phyloP scores from a whole-genome alignment of 2,888 invertebrate species.

The Metacarcinus magister region DNA sequence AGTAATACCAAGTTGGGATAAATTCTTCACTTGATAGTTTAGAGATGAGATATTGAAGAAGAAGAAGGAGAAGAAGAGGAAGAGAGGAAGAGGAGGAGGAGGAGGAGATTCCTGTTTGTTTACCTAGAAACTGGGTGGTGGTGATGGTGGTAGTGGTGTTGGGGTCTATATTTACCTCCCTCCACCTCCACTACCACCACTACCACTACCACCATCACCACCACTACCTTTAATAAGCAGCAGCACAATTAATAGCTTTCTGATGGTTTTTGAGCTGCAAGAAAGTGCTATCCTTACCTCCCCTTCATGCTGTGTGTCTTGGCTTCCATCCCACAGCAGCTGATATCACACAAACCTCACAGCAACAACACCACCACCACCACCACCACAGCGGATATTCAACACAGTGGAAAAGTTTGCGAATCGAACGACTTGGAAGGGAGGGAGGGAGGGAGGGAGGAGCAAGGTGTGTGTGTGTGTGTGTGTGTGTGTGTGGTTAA shows the following conservation, averaged over 20 bases:
- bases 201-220: background rate
- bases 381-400: background rate
- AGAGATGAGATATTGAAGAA: background rate
- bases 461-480: no score
- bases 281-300: background rate
- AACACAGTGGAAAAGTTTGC: background rate
- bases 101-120: background rate
- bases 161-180: background rate
- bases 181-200: background rate
- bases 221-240: background rate
- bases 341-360: background rate
- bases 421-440: no score
- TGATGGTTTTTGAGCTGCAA: background rate
- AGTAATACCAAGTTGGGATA: background rate
- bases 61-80: background rate
- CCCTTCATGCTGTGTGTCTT: background rate
- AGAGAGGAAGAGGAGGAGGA: background rate
- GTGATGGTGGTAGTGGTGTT: background rate
- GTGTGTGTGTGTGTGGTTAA: background rate
- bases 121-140: constrained; percentile 5
- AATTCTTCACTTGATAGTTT: background rate
- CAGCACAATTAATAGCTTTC: background rate
- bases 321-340: background rate
- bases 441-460: no score
- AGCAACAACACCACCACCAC: background rate